A percentile compares a stretch with the other conserved stretches of the same genome.
phyloP scores from a whole-genome alignment of 2,888 invertebrate species.

The Philhelius pedissequus region DNA sequence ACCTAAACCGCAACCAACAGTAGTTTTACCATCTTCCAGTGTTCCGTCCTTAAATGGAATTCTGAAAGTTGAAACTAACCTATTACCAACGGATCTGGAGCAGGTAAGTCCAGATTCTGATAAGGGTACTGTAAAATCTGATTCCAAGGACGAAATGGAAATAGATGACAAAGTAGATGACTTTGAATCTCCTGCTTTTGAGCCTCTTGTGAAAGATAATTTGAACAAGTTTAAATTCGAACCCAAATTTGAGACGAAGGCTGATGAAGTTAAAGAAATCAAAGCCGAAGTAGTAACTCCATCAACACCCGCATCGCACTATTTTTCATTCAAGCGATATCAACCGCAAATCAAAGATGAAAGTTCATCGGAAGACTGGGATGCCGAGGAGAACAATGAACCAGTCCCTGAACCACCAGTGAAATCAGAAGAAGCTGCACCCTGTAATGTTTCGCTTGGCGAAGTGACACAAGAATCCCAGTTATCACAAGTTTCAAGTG shows the following conservation, averaged over 20 bases:
- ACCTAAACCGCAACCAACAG: constrained; percentile 82
- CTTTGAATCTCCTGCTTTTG: constrained; percentile 84
- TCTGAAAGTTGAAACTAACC: constrained; percentile 78
- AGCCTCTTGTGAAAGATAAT: constrained; percentile 80
- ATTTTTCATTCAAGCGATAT: background rate
- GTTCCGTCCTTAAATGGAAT: constrained; percentile 73
- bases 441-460: constrained; percentile 77
- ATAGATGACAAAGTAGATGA: constrained; percentile 74
- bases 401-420: background rate
- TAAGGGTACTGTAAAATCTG: constrained; percentile 80
- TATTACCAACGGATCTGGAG: constrained; percentile 88
- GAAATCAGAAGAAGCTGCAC: constrained; percentile 8
- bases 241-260: constrained; percentile 67
- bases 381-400: constrained; percentile 20
- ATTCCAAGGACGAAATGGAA: constrained; percentile 74
- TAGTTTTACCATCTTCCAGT: background rate
- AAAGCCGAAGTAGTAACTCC: background rate
- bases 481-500: constrained; percentile 83
- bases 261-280: constrained; percentile 63
- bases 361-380: constrained; percentile 71
- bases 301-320: background rate
- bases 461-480: constrained; percentile 82
- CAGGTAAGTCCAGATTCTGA: constrained; percentile 90
- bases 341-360: constrained; percentile 15
- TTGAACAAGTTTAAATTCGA: constrained; percentile 62